Evolutionary conservation across 2,113 vertebrate species (phyloP).

Genomic region (Ochotona curzoniae): DNA sequence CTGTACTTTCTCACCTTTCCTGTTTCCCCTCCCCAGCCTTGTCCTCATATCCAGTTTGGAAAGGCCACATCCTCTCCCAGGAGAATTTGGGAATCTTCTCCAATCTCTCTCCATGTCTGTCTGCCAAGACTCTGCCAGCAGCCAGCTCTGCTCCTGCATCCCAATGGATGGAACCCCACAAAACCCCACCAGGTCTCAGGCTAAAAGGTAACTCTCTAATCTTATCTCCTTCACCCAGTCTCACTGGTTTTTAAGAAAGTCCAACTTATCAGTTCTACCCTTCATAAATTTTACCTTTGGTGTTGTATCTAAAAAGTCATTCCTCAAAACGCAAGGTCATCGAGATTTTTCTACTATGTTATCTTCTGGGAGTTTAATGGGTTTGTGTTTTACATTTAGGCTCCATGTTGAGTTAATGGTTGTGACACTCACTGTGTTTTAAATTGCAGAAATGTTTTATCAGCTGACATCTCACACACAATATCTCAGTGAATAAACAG

Average conservation of each 20-base stretch:
- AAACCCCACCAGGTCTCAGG: too few relatives aligned
- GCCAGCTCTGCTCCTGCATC: background rate
- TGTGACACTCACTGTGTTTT: background rate
- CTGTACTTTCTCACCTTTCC: background rate
- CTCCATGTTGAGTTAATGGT: background rate
- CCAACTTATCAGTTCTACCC: background rate
- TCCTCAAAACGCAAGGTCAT: background rate
- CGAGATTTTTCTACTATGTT: background rate
- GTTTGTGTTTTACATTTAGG: background rate
- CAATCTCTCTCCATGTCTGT: background rate
- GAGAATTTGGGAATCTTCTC: background rate
- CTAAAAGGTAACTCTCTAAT: background rate
- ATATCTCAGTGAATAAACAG: background rate
- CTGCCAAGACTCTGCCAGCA: background rate
- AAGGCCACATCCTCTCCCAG: background rate
- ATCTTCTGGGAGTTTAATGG: background rate
- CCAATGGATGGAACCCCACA: background rate
- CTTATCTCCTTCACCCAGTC: background rate
- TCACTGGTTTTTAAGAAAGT: background rate
- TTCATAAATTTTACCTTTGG: background rate
- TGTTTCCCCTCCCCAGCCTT: background rate
- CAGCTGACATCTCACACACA: background rate
- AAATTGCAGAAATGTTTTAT: background rate
- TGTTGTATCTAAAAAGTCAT: background rate
- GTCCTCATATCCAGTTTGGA: background rate